A percentile compares a stretch with the other conserved stretches of the same genome.
phyloP scores from a whole-genome alignment of 2,888 invertebrate species.

The Ormyrus nitidulus region DNA sequence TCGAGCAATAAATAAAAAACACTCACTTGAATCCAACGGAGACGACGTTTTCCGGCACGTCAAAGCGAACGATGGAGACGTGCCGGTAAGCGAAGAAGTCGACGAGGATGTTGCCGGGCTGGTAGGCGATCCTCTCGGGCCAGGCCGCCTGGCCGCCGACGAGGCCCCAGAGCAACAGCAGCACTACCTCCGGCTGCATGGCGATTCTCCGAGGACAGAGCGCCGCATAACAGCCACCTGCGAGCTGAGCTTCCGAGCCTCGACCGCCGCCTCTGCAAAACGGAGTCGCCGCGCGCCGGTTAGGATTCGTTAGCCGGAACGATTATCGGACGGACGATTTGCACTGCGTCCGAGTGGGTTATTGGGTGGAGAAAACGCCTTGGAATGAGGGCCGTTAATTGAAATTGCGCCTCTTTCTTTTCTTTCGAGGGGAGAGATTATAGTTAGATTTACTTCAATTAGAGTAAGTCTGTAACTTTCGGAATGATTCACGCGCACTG shows the following conservation, averaged over 20 bases:
- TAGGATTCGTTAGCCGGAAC: too few relatives aligned
- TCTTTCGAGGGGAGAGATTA: too few relatives aligned
- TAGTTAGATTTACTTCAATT: too few relatives aligned
- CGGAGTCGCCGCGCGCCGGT: too few relatives aligned
- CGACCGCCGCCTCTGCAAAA: neutral
- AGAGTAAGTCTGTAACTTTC: too few relatives aligned
- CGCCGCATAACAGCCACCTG: conserved; percentile 32
- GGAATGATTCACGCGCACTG: too few relatives aligned
- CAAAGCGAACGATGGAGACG: conserved; percentile 79
- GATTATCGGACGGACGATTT: too few relatives aligned
- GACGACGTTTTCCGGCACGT: conserved; percentile 77
- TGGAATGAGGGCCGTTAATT: too few relatives aligned
- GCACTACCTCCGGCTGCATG: conserved; percentile 4
- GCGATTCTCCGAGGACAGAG: conserved; percentile 15
- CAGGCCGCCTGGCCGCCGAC: conserved; percentile 1
- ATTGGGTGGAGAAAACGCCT: too few relatives aligned
- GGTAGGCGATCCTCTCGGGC: conserved; percentile 69
- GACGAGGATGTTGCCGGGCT: conserved; percentile 76
- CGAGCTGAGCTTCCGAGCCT: neutral
- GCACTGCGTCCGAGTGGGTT: too few relatives aligned
- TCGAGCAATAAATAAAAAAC: neutral
- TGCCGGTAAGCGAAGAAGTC: conserved; percentile 79
- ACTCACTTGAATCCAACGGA: conserved; percentile 76
- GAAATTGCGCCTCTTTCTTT: too few relatives aligned
- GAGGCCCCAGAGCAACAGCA: conserved; percentile 18